Evolutionary conservation across 1,140 invertebrate genomes (phyloP), one percentile per base, ranked within the genome.

Genomic region (Drosophila neocordata): DNA sequence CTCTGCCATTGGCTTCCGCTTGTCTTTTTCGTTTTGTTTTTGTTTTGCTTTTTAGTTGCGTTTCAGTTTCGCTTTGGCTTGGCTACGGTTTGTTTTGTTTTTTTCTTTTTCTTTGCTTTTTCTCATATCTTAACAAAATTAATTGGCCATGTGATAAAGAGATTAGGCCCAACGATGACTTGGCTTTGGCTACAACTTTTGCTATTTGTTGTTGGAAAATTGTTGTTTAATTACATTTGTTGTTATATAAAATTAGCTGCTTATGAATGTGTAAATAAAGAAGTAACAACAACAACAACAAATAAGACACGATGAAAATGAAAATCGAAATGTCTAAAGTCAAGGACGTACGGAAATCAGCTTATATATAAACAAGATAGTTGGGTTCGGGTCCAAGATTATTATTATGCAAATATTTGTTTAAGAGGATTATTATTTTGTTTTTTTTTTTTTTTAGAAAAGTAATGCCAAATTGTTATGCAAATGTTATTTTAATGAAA

Each of bases 121-220:
- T n/a, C 31, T 64, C 64, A 56, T 68, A 75, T 64, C 73, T 85
- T 78, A 85, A 82, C 82, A 69, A 72, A 85, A 68, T 82, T 87
- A 87, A 85, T 87, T 85, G 83, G 78, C 65, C 83, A n/a, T 81
- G 65, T 82, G 82, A 85, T 85, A 85, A 82, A 82, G 56, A 82
- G 82, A 85, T 85, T 82, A 75, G 71, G 27, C 15, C 53, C 53
- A 31, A 66, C 64, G 12, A 41, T 44, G 62, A 13, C 51, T 41
- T 48, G 41, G 2, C 59, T 61, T 44, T 38, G 31, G 20, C 24
- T 31, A 31, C 6, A 31, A 31, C 27, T 31, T 24, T 24, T 31
- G 27, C 4, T 31, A 31, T 31, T 31, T 31, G 27, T 53, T 37
- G 22, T 22, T 37, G 24, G 22, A 58, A 55, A 61, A 56, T 27